Base-by-base conservation (phyloP, 2,888 invertebrate species). In the Dynastes grantii region DNA sequence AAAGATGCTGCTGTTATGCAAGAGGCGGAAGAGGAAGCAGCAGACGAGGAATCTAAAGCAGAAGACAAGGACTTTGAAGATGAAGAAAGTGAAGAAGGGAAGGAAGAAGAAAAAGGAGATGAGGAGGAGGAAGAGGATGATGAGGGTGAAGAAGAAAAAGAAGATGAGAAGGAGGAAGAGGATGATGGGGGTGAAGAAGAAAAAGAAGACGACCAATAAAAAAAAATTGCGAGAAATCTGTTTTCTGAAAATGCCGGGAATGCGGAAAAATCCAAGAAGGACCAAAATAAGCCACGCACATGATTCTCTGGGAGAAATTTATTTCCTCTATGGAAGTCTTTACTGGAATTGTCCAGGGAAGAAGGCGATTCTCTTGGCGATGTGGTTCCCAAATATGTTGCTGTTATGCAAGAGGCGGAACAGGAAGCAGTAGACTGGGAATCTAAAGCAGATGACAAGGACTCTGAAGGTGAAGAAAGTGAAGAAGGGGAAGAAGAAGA, bases 251-350 rank as follows among this genome's bases (percentile, higher is more conserved):
- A 51, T 22, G 5, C 5, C 2, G 65, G 29, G 13, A 82, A 81
- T 55, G 84, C 81, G 22, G 83, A 84, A 68, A 81, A 77, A 37
- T 80, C 76, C 76, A 77, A 49, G 37, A 45, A n/a, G 22, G 81
- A 83, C 37, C 92, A 67, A 91, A 95, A 80, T 96, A 81, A 22
- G 97, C 0, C 97, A 97, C 81, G 90, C 93, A 29, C 95, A 95
- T 2, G 94, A 95, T 85, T 95, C 96, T 86, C 93, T 97, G 85
- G 98, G 95, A 5, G 97, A 97, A 83, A 95, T 97, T 4, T 97
- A 98, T 88, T 92, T 96, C 80, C 93, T 95, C 89, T 99, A 93
- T 87, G 95, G 95, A 0, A 87, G 85, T 93, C 97, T 0, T 90
- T 97, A 16, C 89, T 97, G 70, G 96, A 95, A 55, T 88, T 97